Conservation (phyloP, 2,113 vertebrate species). For the Thamnophis sirtalis region DNA sequence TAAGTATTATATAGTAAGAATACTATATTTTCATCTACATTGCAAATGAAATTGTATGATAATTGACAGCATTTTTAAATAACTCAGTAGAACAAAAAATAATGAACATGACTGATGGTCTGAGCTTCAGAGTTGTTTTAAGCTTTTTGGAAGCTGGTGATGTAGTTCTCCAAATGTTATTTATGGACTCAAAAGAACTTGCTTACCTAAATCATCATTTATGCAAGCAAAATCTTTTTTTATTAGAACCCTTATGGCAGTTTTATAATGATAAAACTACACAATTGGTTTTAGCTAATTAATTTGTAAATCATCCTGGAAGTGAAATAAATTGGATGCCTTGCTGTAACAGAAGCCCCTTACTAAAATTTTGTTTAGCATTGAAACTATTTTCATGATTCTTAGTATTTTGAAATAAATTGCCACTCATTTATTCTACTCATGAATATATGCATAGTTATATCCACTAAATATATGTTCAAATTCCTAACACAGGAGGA, state of each 20-base stretch:
- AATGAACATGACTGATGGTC: neutral
- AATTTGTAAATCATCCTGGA: neutral
- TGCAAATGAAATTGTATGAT: neutral
- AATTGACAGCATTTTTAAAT: neutral
- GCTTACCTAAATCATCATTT: neutral
- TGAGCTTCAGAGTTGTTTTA: neutral
- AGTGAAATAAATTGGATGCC: neutral
- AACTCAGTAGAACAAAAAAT: neutral
- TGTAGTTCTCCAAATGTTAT: neutral
- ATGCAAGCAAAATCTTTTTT: neutral
- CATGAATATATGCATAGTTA: neutral
- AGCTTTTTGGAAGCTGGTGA: neutral
- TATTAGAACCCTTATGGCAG: neutral
- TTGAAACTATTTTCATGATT: neutral
- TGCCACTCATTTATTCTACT: neutral
- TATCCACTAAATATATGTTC: neutral
- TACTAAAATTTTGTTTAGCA: neutral
- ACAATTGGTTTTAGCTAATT: neutral
- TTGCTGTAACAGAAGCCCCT: neutral
- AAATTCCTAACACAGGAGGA: neutral
- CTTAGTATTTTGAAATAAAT: neutral
- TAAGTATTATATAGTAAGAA: too few species aligned
- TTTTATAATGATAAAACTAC: neutral
- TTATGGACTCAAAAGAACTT: neutral
- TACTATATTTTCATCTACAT: neutral